Evolutionary conservation across 2,888 invertebrate genomes (phyloP).

Genomic region (Temnothorax unifasciatus): DNA sequence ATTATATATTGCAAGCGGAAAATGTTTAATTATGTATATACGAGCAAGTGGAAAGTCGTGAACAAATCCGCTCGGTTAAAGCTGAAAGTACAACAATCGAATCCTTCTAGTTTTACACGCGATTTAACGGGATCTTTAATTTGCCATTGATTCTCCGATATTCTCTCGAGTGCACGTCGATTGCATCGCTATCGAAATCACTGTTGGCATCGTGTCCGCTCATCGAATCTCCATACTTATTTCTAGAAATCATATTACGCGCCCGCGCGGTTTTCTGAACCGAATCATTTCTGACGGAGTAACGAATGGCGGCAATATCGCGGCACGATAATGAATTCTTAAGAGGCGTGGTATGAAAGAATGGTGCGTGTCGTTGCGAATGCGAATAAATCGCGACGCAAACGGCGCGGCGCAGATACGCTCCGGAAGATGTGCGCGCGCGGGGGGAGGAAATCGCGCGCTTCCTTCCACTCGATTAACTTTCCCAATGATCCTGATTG

Average conservation of each 20-base stretch:
- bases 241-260: slow-evolving; percentile 34
- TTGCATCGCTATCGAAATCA: slow-evolving; percentile 4
- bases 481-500: slow-evolving; percentile 71
- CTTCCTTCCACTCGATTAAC: slow-evolving; percentile 71
- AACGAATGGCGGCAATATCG: slow-evolving; percentile 16
- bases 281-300: background rate
- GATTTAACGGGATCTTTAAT: slow-evolving; percentile 4
- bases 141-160: background rate
- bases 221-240: slow-evolving; percentile 1
- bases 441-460: slow-evolving; percentile 59
- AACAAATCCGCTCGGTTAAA: background rate
- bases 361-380: slow-evolving; percentile 5
- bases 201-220: slow-evolving; percentile 5
- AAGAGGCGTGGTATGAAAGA: background rate
- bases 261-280: background rate
- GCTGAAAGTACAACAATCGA: slow-evolving; percentile 11
- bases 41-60: background rate
- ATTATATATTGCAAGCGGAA: background rate
- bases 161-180: background rate
- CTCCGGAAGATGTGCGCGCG: slow-evolving; percentile 46
- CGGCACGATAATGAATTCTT: slow-evolving; percentile 43
- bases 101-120: slow-evolving; percentile 3
- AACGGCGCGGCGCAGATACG: slow-evolving; percentile 23
- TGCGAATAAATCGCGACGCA: slow-evolving; percentile 54
- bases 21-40: slow-evolving; percentile 23